phyloP scores from a whole-genome alignment of 1,140 invertebrate genomes.

The Neodiprion fabricii region DNA sequence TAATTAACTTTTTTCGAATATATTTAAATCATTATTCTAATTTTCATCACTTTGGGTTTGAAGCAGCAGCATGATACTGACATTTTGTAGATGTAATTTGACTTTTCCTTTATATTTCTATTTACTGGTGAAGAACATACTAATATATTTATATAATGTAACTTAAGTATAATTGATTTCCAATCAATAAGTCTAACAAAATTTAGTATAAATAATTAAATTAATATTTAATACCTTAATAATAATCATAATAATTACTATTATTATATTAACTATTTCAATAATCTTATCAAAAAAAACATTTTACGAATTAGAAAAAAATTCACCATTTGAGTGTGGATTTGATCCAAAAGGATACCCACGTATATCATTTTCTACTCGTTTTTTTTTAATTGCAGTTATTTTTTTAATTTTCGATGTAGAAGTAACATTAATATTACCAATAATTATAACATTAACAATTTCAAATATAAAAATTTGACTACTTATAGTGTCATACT shows the following conservation, averaged over 20 bases:
- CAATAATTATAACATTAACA: conserved; percentile 54
- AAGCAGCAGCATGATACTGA: conserved; percentile 69
- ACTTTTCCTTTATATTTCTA: conserved; percentile 72
- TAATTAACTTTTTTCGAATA: conserved; percentile 63
- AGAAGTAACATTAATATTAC: conserved; percentile 31
- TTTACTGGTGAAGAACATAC: conserved; percentile 70
- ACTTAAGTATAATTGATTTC: conserved; percentile 19
- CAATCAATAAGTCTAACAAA: conserved; percentile 68
- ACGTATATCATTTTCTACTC: no score
- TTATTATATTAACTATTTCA: no score
- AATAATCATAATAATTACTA: conserved; percentile 48
- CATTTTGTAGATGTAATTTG: conserved; percentile 79
- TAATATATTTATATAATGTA: conserved; percentile 67
- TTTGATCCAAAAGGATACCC: no score
- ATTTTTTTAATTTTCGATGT: no score
- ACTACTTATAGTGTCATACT: conserved; percentile 53
- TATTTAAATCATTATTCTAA: conserved; percentile 40
- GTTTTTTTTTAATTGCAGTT: no score
- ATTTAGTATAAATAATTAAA: conserved; percentile 61
- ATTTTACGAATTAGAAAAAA: no score
- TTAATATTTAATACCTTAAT: conserved; percentile 49
- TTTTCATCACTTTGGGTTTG: no score
- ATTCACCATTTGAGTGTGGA: no score
- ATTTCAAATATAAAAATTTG: conserved; percentile 51
- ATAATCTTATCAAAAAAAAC: no score